Evolutionary conservation across 2,888 invertebrate species (phyloP).

Genomic region (Odontomyia ornata): DNA sequence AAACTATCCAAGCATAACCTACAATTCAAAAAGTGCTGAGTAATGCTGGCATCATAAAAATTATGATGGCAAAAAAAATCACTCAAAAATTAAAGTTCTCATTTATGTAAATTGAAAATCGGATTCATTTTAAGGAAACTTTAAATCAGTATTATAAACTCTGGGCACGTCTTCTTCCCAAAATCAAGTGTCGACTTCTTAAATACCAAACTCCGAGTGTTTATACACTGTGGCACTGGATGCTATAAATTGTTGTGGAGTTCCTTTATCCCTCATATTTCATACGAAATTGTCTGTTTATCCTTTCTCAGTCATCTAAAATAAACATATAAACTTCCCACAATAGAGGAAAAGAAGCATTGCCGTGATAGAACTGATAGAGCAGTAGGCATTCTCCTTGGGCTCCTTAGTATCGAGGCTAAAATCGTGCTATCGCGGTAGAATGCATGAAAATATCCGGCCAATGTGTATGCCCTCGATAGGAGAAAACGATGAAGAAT

Average conservation of each 20-base stretch:
- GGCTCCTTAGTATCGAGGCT: background rate
- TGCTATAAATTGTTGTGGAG: conserved; percentile 33
- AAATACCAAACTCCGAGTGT: no score
- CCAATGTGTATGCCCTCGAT: background rate
- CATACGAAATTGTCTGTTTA: conserved; percentile 50
- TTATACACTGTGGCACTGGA: conserved; percentile 1
- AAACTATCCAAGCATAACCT: no score
- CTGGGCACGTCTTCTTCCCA: no score
- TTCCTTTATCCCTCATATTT: conserved; percentile 48
- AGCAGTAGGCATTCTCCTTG: conserved; percentile 20
- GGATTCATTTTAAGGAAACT: no score
- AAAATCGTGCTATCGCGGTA: conserved; percentile 20
- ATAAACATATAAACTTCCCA: conserved; percentile 49
- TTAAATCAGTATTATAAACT: no score
- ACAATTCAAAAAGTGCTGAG: no score
- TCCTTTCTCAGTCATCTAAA: conserved; percentile 47
- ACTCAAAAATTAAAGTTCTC: no score
- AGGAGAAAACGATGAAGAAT: background rate
- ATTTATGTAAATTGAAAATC: no score
- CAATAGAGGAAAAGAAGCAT: conserved; percentile 42
- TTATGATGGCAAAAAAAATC: no score
- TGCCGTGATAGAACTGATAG: background rate
- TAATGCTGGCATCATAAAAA: no score
- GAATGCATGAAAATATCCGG: conserved; percentile 35
- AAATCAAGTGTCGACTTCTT: no score